Conservation (phyloP, 2,113 vertebrate genomes). For the Romanogobio albipinnatus region DNA sequence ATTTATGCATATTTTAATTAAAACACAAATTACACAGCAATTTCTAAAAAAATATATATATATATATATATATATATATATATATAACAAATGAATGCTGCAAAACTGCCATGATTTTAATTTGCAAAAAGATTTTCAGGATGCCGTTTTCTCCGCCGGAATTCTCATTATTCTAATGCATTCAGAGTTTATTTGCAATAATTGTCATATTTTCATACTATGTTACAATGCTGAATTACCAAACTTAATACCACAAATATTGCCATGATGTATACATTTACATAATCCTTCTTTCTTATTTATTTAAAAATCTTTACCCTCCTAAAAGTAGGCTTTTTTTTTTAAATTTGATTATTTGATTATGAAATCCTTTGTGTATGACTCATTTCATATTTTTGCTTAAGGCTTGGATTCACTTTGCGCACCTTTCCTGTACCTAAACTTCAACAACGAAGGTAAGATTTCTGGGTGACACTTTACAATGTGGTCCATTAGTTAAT, state of each 20-base stretch:
- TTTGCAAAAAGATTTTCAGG: no score
- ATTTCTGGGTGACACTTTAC: not conserved
- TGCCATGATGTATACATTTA: no score
- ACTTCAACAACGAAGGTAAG: conserved; percentile 98
- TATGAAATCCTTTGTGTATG: not conserved
- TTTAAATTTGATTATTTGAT: not conserved
- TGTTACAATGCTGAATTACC: not conserved
- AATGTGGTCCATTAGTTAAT: no score
- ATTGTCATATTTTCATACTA: no score
- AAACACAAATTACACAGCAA: not conserved
- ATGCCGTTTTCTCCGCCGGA: no score
- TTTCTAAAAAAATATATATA: not conserved
- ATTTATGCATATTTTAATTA: not conserved
- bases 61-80: no score
- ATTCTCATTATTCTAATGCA: no score
- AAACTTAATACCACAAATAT: not conserved
- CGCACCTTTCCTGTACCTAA: conserved; percentile 95
- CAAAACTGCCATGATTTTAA: not conserved
- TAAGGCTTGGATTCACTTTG: conserved; percentile 96
- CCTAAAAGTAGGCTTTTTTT: not conserved
- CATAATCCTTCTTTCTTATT: not conserved
- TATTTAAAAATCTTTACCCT: not conserved
- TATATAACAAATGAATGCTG: not conserved
- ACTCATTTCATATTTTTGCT: conserved; percentile 32
- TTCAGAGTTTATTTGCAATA: no score